Base-by-base conservation (phyloP, 2,888 invertebrate species). In the Hedya salicella region DNA sequence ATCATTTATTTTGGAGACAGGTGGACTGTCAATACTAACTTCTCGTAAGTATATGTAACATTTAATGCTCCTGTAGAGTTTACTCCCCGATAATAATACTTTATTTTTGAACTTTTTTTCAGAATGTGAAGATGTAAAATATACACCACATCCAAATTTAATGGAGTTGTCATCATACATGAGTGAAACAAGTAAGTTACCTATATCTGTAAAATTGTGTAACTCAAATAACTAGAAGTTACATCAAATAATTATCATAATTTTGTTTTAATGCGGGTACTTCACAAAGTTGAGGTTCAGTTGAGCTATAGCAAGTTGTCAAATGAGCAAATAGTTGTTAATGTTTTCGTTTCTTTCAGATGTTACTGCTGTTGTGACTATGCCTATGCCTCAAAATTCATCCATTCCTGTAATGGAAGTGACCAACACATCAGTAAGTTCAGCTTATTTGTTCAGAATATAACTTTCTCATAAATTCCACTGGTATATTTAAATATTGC, bases 1-100 rank as follows among this genome's bases (percentile, higher is more conserved):
- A 78, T 96, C 95, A 78, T 96, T 95, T 78, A 95, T 96, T 63
- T 87, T 96, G 72, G 95, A 95, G 82, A 95, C 95, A 11, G 93
- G 94, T 56, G 89, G 87, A 32, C 77, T 92, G 4, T 85, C 90
- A 70, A 90, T 91, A 70, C 75, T 92, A 17, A 79, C 86, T 70
- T 75, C 90, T 65, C 87, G 92, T 92, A 81, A 89, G 90, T 84
- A 49, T 67, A 49, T 17, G n/a, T 21, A 1, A 19, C 44, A 11
- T 39, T 46, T 3, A 13, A 16, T 36, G 14, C 17, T 62, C 19
- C 30, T 46, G 25, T 36, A 16, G 42, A 48, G 9, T 36, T 1
- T 36, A 36, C 59, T 50, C 19, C 36, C 6, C n/a, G 8, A 46
- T 46, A 17, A 30, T 13, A 17, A n/a, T 46, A 9, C 42, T 19